Percentiles rank a stretch among this genome's conserved stretches.
Evolutionary conservation across 1,140 invertebrate genomes (phyloP).

Genomic region (fruit fly (Drosophila melanogaster)): DNA sequence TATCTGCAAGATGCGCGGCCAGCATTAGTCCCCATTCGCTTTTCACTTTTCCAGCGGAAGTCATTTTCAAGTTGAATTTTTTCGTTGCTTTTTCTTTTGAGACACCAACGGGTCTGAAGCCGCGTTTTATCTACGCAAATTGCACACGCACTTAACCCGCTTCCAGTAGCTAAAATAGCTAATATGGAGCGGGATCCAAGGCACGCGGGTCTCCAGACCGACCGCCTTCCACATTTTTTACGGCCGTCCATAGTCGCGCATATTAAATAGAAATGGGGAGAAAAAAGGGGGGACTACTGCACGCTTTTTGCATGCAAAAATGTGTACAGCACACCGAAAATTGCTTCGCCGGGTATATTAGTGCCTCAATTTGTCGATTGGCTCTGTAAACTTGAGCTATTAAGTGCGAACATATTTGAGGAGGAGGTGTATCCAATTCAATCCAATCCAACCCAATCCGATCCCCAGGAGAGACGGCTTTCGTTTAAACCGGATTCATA

Average conservation of each 20-base stretch:
- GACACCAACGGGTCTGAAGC: conserved; percentile 14
- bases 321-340: conserved; percentile 38
- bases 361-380: conserved; percentile 76
- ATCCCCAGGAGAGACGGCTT: conserved; percentile 53
- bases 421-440: conserved; percentile 31
- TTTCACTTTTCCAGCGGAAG: conserved; percentile 75
- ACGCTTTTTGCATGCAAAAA: conserved; percentile 51
- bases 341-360: conserved; percentile 57
- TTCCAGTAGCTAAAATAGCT: conserved; percentile 63
- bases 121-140: conserved; percentile 72
- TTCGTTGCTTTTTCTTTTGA: conserved; percentile 15
- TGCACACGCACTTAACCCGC: conserved; percentile 81
- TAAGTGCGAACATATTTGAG: conserved; percentile 80
- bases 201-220: conserved; percentile 21
- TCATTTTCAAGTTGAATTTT: conserved; percentile 66
- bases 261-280: conserved; percentile 30
- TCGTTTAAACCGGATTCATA: conserved; percentile 77
- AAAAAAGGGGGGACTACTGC: background rate
- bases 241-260: conserved; percentile 31
- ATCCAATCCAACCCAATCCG: conserved; percentile 2
- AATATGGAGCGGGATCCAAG: conserved; percentile 58
- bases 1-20: conserved; percentile 67
- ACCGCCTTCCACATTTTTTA: conserved; percentile 36
- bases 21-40: conserved; percentile 50
- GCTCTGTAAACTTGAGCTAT: conserved; percentile 80